Evolutionary conservation across 1,140 invertebrate genomes (phyloP).

Genomic region (Orussus abietinus): DNA sequence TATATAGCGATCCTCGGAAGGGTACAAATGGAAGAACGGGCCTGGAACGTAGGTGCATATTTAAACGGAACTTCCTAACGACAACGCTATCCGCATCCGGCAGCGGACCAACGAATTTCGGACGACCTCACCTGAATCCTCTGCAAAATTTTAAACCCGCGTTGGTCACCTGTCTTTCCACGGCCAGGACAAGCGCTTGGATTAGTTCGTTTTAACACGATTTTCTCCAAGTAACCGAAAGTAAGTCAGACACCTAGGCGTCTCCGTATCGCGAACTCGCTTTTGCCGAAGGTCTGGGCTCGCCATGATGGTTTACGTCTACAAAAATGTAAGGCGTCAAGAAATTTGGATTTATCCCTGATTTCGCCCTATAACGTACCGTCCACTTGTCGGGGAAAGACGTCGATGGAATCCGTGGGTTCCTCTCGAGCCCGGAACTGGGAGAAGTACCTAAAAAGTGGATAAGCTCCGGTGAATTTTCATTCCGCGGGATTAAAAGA

Average conservation of each 20-base stretch:
- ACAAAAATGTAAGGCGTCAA: slow-evolving; percentile 1
- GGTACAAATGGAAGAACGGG: not conserved
- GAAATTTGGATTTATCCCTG: too few species aligned
- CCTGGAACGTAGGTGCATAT: not conserved
- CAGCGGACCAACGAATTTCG: not conserved
- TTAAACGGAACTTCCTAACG: not conserved
- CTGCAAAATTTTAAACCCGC: not conserved
- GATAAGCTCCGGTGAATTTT: too few species aligned
- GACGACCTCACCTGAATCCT: not conserved
- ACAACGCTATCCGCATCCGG: not conserved
- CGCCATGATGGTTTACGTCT: not conserved
- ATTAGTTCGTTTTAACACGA: not conserved
- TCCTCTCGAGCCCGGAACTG: too few species aligned
- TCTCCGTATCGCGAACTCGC: not conserved
- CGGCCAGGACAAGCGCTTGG: not conserved
- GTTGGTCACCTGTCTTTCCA: not conserved
- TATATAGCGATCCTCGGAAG: too few species aligned
- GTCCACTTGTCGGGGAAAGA: too few species aligned
- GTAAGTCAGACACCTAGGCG: not conserved
- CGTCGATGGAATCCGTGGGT: too few species aligned
- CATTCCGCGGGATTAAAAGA: too few species aligned
- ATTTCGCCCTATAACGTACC: too few species aligned
- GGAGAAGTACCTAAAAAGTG: too few species aligned
- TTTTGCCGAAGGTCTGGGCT: not conserved
- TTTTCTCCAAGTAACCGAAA: slow-evolving; percentile 1